Base-by-base conservation (phyloP, 2,797 vertebrate genomes). In the Catharus ustulatus region DNA sequence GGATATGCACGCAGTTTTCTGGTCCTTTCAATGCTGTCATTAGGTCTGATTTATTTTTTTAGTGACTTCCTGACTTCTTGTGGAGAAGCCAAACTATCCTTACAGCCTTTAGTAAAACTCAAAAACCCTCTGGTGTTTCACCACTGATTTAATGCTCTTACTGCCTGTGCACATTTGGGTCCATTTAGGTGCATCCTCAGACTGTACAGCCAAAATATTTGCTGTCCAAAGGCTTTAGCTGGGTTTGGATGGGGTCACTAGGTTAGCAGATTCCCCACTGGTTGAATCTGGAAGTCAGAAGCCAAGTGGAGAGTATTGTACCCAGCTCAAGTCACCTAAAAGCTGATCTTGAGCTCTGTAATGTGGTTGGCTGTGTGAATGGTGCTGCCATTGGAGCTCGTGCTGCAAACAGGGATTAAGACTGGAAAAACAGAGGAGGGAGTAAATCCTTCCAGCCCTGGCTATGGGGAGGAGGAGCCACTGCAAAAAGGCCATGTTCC, bases 291-390 rank as follows among this genome's bases (percentile, higher is more conserved):
- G 34, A 75, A 57, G 69, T 63, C 63, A 55, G 36, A 76, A 82
- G 22, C 61, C 64, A 43, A 43, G 29, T 27, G 27, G 18, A 24
- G 72, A 69, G 48, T 30, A 88, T 49, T 84, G 75, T 75, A 46
- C 43, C 26, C 57, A 45, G 0, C 23, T 11, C 0, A 0, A 73
- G 21, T 27, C 69, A 21, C 6, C n/a, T 58, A 1, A 72, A 51
- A 72, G 24, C 20, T 52, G 55, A 21, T 21, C 43, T 38, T 36
- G 52, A 63, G 55, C 63, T 79, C 49, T 19, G 6, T 11, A 1
- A 11, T 32, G 36, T 52, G 29, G 6, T 12, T 58, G 48, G 1
- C 55, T 34, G 26, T 49, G 61, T 52, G 68, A 32, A 10, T 21
- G 30, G 34, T 73, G 76, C 80, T 83, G 4, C 58, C 11, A 0